Percentiles rank a stretch among this genome's conserved stretches.
These are phyloP conservation scores for Argyresthia albistria DNA, from an alignment of 2,888 invertebrate species.

Conservation along the genomic window DNA sequence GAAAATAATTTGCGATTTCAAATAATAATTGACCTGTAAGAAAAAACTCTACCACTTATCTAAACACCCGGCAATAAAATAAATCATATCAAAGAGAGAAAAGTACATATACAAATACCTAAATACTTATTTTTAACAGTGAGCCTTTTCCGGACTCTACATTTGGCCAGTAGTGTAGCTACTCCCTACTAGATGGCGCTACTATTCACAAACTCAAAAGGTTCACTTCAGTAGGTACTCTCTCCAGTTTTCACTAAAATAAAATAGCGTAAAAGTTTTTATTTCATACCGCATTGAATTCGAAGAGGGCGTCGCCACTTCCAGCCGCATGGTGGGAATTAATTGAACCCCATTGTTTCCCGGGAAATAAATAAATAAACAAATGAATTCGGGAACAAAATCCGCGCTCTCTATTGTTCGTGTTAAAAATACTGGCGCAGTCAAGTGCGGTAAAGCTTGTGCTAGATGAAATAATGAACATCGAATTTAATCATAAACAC, in stretches of 20 bases:
- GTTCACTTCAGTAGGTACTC: no score
- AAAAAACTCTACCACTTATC: no score
- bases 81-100: background rate
- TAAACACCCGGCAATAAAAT: no score
- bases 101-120: background rate
- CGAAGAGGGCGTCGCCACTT: slow-evolving; percentile 4
- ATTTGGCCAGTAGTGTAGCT: slow-evolving; percentile 16
- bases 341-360: background rate
- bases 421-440: background rate
- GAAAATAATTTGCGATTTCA: no score
- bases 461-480: no score
- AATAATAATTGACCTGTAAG: no score
- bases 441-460: no score
- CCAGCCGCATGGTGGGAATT: slow-evolving; percentile 1
- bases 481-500: no score
- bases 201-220: background rate
- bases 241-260: background rate
- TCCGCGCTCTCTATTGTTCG: background rate
- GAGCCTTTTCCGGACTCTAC: background rate
- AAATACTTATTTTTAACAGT: background rate
- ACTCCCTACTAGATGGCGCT: slow-evolving; percentile 46
- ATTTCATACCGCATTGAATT: background rate
- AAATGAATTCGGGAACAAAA: background rate
- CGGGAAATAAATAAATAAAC: background rate
- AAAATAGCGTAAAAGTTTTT: background rate